Percentiles rank a stretch among this genome's conserved stretches.
These are phyloP conservation scores for Neopelma chrysocephalum DNA, from an alignment of 2,797 vertebrate genomes.

Conservation along the genomic window DNA sequence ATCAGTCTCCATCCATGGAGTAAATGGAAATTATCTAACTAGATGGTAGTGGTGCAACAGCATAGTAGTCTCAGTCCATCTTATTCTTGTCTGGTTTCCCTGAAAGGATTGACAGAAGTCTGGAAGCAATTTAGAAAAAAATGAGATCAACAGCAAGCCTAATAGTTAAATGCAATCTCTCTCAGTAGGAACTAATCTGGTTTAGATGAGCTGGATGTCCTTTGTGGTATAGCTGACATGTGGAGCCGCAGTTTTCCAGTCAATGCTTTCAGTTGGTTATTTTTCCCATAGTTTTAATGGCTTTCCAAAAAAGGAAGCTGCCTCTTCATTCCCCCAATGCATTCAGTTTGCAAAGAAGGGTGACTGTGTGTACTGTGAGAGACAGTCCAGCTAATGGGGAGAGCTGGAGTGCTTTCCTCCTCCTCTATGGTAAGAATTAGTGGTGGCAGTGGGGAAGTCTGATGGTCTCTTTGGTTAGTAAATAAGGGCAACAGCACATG, in stretches of 20 bases:
- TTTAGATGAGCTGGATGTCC: not conserved
- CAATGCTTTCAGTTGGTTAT: not conserved
- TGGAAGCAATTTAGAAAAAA: not conserved
- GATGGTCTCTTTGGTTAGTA: not conserved
- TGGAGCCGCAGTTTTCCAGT: not conserved
- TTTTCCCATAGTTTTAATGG: not conserved
- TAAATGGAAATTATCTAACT: conserved; percentile 7
- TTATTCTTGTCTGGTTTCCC: not conserved
- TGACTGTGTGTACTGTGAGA: not conserved
- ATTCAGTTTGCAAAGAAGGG: not conserved
- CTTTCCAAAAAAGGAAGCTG: not conserved
- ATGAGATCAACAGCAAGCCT: not conserved
- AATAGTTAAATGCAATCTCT: not conserved
- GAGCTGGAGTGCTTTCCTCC: not conserved
- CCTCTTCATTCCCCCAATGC: not conserved
- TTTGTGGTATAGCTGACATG: not conserved
- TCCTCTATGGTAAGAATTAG: not conserved
- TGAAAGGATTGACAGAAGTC: not conserved
- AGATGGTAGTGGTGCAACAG: not conserved
- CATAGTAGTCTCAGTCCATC: not conserved
- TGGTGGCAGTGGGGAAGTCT: not conserved
- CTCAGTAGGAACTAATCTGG: conserved; percentile 1
- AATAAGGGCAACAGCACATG: not conserved
- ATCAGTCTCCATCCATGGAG: not conserved
- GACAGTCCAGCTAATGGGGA: not conserved